Conservation (phyloP, 2,113 vertebrate species). For the Alectura lathami region DNA sequence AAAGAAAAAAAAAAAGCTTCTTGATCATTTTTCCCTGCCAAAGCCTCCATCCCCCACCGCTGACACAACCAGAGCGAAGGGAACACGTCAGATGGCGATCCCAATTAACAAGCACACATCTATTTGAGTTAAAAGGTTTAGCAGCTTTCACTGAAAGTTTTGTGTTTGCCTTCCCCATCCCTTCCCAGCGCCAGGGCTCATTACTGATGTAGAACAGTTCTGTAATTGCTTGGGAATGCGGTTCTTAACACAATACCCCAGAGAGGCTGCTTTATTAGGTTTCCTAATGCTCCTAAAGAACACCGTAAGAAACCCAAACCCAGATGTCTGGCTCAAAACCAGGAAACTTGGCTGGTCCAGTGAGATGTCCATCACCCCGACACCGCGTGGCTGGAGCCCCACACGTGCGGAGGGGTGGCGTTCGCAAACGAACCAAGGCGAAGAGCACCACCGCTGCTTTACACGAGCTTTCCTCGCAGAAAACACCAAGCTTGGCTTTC, state of each 20-base stretch:
- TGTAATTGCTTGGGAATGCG: constrained; percentile 28
- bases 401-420: neutral
- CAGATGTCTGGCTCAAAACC: neutral
- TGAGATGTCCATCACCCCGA: neutral
- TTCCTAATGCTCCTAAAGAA: neutral
- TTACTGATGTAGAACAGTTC: neutral
- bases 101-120: constrained; percentile 10
- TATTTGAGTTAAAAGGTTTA: neutral
- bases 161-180: constrained; percentile 19
- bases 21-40: neutral
- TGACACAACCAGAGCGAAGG: neutral
- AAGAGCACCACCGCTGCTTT: accelerated
- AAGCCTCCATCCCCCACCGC: neutral
- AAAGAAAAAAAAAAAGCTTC: neutral
- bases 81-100: neutral
- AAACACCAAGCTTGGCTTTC: accelerated
- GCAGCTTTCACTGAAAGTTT: neutral
- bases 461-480: neutral
- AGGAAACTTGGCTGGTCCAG: neutral
- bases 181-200: constrained; percentile 34
- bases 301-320: neutral
- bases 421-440: neutral
- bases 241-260: neutral
- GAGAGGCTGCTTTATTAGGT: neutral
- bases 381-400: accelerated